phyloP scores from a whole-genome alignment of 64 coral and sea anemone genomes.

The Pocillopora damicornis region DNA sequence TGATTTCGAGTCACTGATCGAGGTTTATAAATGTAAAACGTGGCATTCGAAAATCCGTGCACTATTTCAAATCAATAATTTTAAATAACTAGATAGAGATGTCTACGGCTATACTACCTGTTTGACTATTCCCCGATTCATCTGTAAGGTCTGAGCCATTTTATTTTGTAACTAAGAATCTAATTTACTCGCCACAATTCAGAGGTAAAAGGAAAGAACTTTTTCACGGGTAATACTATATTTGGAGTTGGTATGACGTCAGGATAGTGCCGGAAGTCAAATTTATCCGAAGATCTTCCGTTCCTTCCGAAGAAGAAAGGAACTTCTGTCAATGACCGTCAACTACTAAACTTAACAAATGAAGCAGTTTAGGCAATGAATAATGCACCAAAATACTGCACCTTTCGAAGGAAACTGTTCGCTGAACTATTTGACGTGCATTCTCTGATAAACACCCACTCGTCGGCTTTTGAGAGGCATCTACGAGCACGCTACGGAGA shows the following conservation, averaged over 20 bases:
- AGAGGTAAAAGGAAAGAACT: slow-evolving; percentile 87
- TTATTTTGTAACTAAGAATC: slow-evolving; percentile 44
- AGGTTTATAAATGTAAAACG: slow-evolving; percentile 8
- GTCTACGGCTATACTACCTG: slow-evolving; percentile 46
- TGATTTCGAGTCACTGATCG: slow-evolving; percentile 8
- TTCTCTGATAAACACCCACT: too few relatives aligned
- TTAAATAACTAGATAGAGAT: background rate
- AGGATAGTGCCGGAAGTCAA: slow-evolving; percentile 45
- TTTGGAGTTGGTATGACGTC: slow-evolving; percentile 78
- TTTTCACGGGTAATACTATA: slow-evolving; percentile 54
- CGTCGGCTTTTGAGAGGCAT: background rate
- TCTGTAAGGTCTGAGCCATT: slow-evolving; percentile 81
- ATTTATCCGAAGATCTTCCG: background rate
- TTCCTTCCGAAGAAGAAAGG: background rate
- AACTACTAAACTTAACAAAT: too few relatives aligned
- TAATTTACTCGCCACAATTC: slow-evolving; percentile 74
- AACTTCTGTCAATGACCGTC: background rate
- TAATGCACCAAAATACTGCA: background rate
- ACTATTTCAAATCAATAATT: background rate
- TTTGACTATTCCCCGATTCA: slow-evolving; percentile 93
- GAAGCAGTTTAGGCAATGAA: too few relatives aligned
- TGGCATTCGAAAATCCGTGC: slow-evolving; percentile 1
- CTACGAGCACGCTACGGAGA: background rate
- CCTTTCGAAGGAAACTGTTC: background rate
- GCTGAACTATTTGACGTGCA: too few relatives aligned